phyloP scores from a whole-genome alignment of 1,140 invertebrate genomes.

The Pseudomyrmex cubaensis region DNA sequence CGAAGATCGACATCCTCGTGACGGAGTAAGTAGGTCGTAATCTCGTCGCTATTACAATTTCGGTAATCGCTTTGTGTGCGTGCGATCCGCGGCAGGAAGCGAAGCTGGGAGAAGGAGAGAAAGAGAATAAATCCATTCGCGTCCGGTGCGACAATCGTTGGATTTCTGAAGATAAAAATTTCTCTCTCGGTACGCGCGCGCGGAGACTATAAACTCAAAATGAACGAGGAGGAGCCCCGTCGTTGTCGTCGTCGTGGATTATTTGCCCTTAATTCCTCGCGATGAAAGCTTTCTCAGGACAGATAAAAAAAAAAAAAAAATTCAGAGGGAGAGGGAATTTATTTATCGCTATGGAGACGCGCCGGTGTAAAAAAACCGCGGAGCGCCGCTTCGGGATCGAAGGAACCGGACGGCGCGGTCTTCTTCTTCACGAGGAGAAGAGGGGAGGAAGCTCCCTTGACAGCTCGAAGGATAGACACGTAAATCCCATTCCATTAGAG shows the following conservation, averaged over 20 bases:
- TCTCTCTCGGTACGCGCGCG: slow-evolving; percentile 41
- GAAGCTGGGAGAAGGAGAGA: background rate
- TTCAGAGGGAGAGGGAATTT: slow-evolving; percentile 58
- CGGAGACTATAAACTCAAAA: slow-evolving; percentile 53
- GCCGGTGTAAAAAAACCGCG: slow-evolving; percentile 56
- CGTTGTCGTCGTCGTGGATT: slow-evolving; percentile 19
- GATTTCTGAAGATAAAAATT: slow-evolving; percentile 56
- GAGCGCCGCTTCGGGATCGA: slow-evolving; percentile 61
- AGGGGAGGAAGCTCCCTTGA: slow-evolving; percentile 59
- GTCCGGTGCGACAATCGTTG: slow-evolving; percentile 46
- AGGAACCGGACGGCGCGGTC: slow-evolving; percentile 39
- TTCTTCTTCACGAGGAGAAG: background rate
- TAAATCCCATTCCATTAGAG: slow-evolving; percentile 71
- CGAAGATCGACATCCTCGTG: background rate
- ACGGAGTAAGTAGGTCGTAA: background rate
- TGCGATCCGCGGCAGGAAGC: background rate
- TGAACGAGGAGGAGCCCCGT: slow-evolving; percentile 34
- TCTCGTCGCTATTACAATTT: slow-evolving; percentile 30
- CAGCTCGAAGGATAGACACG: slow-evolving; percentile 69
- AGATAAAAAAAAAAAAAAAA: too few species aligned
- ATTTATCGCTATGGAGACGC: slow-evolving; percentile 65
- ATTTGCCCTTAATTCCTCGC: slow-evolving; percentile 52
- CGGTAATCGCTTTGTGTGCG: background rate
- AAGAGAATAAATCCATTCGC: slow-evolving; percentile 57
- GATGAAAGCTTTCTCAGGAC: slow-evolving; percentile 23